Percentiles rank a stretch among this genome's conserved stretches.
phyloP scores from a whole-genome alignment of 1,140 invertebrate species.

The Frieseomelitta varia region DNA sequence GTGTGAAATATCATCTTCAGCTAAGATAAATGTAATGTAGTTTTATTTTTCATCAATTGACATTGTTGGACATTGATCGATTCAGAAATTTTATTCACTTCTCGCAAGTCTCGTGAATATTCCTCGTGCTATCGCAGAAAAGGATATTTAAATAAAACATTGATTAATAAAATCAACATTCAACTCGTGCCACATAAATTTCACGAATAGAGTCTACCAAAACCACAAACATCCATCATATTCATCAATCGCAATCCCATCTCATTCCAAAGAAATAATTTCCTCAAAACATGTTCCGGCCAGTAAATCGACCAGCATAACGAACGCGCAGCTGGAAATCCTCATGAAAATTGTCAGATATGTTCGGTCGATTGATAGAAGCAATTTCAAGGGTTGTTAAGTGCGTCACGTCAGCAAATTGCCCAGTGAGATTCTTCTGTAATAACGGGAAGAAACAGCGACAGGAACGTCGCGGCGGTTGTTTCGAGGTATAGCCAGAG shows the following conservation, averaged over 20 bases:
- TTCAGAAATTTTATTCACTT: too few species aligned
- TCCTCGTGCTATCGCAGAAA: too few species aligned
- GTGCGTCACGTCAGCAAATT: slow-evolving; percentile 28
- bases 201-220: too few species aligned
- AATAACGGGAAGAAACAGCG: not conserved
- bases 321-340: not conserved
- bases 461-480: not conserved
- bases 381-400: slow-evolving; percentile 32
- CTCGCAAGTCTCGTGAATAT: too few species aligned
- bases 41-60: too few species aligned
- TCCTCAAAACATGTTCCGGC: not conserved
- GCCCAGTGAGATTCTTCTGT: not conserved
- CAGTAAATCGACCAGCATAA: not conserved
- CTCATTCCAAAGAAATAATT: not conserved
- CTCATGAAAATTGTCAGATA: slow-evolving; percentile 1
- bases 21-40: too few species aligned
- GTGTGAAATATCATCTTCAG: too few species aligned
- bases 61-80: too few species aligned
- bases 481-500: not conserved
- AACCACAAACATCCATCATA: too few species aligned
- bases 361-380: slow-evolving; percentile 11
- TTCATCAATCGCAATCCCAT: not conserved
- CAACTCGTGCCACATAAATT: too few species aligned
- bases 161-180: too few species aligned
- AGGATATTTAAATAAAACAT: too few species aligned